Conservation (phyloP, 1,140 invertebrate species). For the Protaetia brevitarsis region DNA sequence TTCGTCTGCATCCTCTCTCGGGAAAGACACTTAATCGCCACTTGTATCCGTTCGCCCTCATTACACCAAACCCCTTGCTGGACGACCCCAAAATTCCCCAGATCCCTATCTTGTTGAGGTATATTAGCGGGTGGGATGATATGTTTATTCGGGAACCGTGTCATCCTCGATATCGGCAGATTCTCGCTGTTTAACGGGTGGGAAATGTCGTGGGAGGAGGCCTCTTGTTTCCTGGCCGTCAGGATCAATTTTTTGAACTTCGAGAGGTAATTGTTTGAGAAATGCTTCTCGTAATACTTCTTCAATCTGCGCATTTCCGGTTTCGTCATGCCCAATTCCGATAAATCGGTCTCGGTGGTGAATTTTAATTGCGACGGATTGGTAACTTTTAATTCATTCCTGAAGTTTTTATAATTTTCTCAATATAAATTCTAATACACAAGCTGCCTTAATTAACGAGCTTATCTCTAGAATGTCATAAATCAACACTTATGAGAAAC, state of each 20-base stretch:
- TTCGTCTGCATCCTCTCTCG: slow-evolving; percentile 93
- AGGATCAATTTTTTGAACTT: slow-evolving; percentile 78
- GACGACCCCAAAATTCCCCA: slow-evolving; percentile 96
- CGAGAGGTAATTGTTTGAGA: slow-evolving; percentile 86
- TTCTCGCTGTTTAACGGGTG: slow-evolving; percentile 37
- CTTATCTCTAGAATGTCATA: too few species aligned
- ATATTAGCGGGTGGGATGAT: slow-evolving; percentile 94
- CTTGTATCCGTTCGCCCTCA: slow-evolving; percentile 87
- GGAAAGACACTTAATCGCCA: slow-evolving; percentile 95
- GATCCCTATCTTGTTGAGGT: slow-evolving; percentile 87
- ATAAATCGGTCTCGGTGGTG: slow-evolving; percentile 88
- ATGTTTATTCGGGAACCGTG: slow-evolving; percentile 81
- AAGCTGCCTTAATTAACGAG: too few species aligned
- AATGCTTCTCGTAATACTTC: slow-evolving; percentile 91
- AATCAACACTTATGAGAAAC: too few species aligned
- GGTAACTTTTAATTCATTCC: slow-evolving; percentile 74
- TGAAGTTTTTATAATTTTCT: too few species aligned
- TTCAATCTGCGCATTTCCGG: slow-evolving; percentile 91
- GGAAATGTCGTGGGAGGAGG: slow-evolving; percentile 40
- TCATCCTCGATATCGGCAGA: slow-evolving; percentile 37
- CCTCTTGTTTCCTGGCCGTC: slow-evolving; percentile 61
- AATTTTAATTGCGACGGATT: slow-evolving; percentile 96
- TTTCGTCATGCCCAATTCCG: slow-evolving; percentile 89
- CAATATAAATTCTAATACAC: too few species aligned
- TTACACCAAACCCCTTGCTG: slow-evolving; percentile 98